Evolutionary conservation across 1,140 invertebrate genomes (phyloP).

Genomic region (Metopolophium dirhodum): DNA sequence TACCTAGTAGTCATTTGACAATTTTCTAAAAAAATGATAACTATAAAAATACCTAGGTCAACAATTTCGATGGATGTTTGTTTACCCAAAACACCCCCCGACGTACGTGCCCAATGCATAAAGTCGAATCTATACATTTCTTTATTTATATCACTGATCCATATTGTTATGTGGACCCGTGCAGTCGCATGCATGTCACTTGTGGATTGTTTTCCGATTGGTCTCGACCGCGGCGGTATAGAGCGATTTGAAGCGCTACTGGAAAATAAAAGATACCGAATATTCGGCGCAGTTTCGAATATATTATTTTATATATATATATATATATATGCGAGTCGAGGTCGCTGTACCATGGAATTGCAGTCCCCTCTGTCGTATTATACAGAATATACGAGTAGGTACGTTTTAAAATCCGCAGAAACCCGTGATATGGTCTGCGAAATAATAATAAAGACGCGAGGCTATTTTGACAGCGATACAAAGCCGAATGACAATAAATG

Average conservation of each 20-base stretch:
- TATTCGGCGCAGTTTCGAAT: neutral
- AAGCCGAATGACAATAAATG: conserved; percentile 22
- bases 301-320: neutral
- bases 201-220: conserved; percentile 5
- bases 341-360: neutral
- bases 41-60: neutral
- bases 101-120: neutral
- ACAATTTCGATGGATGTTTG: neutral
- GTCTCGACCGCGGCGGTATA: neutral
- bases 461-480: conserved; percentile 11
- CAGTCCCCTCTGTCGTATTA: neutral
- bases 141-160: neutral
- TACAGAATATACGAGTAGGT: neutral
- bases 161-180: neutral
- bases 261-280: neutral
- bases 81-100: neutral
- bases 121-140: neutral
- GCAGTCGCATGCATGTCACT: neutral
- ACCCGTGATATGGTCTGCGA: neutral
- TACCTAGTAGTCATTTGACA: too few relatives aligned
- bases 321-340: neutral
- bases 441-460: neutral
- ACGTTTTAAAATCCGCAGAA: neutral
- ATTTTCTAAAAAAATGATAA: neutral
- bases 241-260: conserved; percentile 3